Percentiles rank a stretch among this genome's conserved stretches.
phyloP scores from a whole-genome alignment of 2,797 vertebrate species.

The Manis crassicaudata region DNA sequence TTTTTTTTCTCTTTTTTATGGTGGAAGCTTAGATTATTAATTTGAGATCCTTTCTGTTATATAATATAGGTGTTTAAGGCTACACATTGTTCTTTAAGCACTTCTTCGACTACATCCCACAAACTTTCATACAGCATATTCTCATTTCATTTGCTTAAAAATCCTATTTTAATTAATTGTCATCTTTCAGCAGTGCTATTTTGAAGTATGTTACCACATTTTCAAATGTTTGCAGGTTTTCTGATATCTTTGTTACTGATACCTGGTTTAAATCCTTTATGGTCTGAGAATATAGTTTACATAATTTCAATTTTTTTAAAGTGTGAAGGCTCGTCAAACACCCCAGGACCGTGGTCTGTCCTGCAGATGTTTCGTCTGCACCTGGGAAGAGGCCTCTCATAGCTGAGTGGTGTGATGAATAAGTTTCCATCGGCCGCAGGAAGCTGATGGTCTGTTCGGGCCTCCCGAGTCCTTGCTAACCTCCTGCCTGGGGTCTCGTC shows the following conservation, averaged over 20 bases:
- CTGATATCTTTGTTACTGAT: not conserved
- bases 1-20: not conserved
- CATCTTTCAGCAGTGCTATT: too few relatives aligned
- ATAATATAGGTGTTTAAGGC: not conserved
- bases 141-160: not conserved
- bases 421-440: too few relatives aligned
- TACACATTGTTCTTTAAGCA: too few relatives aligned
- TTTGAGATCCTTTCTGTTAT: not conserved
- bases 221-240: not conserved
- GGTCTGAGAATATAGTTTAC: not conserved
- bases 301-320: not conserved
- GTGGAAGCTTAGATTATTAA: not conserved
- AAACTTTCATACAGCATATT: accelerated
- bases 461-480: too few relatives aligned
- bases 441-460: too few relatives aligned
- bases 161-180: too few relatives aligned
- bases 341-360: not conserved
- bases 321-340: not conserved
- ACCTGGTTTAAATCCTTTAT: not conserved
- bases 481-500: too few relatives aligned
- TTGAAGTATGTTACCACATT: not conserved
- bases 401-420: accelerated
- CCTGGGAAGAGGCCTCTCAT: not conserved
- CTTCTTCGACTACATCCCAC: not conserved
- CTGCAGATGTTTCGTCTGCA: too few relatives aligned